A percentile compares a stretch with the other conserved stretches of the same genome.
Conservation (phyloP, 2,113 vertebrate genomes). For the Aphelocoma coerulescens region DNA sequence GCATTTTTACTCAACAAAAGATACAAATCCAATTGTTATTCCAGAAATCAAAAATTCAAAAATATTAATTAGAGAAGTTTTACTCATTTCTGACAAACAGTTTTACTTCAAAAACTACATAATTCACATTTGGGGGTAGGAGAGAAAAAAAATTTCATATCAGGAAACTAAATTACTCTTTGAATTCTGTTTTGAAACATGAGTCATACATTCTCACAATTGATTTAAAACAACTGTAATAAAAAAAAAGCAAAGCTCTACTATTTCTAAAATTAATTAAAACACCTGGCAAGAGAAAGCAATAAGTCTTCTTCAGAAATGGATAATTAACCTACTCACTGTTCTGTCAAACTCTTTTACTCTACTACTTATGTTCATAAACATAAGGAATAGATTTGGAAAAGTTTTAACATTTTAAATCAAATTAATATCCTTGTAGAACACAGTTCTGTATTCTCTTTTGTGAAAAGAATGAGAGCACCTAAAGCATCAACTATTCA, state of each 20-base stretch:
- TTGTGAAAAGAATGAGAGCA: not conserved
- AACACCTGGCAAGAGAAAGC: not conserved
- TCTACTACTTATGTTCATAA: not conserved
- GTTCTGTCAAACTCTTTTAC: not conserved
- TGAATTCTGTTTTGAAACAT: slow-evolving; percentile 17
- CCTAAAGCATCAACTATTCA: not conserved
- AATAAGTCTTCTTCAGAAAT: not conserved
- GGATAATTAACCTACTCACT: not conserved
- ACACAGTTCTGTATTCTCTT: not conserved
- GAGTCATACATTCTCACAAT: not conserved
- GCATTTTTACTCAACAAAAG: slow-evolving; percentile 19
- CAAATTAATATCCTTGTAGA: not conserved
- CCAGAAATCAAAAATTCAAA: slow-evolving; percentile 27
- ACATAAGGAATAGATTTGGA: not conserved
- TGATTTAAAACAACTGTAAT: slow-evolving; percentile 40
- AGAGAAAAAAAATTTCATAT: not conserved
- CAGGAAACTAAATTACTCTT: slow-evolving; percentile 26
- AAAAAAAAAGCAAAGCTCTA: not conserved
- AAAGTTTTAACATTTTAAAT: not conserved
- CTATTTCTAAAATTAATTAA: not conserved
- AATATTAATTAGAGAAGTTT: slow-evolving; percentile 24
- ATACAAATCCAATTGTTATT: slow-evolving; percentile 43
- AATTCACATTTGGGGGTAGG: not conserved
- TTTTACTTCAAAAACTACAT: not conserved
- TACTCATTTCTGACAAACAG: slow-evolving; percentile 4